Base-by-base conservation (phyloP, 2,797 vertebrate genomes). In the Labeo calbasu region DNA sequence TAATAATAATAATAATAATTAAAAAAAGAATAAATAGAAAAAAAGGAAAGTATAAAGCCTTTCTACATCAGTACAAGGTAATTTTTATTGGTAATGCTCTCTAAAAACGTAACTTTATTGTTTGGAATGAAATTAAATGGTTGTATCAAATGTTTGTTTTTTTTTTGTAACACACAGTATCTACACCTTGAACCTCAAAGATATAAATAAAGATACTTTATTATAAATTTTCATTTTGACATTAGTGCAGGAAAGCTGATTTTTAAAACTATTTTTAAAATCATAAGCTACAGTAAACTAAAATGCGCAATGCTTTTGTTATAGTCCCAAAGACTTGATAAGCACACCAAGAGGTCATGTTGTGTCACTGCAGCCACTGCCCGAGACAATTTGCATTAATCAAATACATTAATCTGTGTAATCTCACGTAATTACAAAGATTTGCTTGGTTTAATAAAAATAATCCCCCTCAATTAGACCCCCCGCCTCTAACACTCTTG, bases 371-470 rank as follows among this genome's bases (percentile, higher is more conserved):
- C 89, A 91, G 88, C 86, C 90, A 89, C 86, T 88, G 87, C 86
- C 72, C 83, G 83, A 90, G 89, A 84, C 82, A 61, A 91, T 90
- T 92, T 90, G 87, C 50, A 90, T 36, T 65, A 36, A 65, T 65
- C 63, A 65, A 36, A 32, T 89, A 88, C 88, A 88, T 93, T 92
- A 95, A 93, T 93, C 94, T 86, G 92, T 92, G 92, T 94, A 94
- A 94, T 95, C 94, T 94, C 92, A 87, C 84, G 87, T 94, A 94
- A 95, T 95, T 94, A 93, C 94, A 92, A 91, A 94, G 93, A 94
- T 95, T 94, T 94, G 91, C 92, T 93, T 88, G 89, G 89, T 91
- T 92, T 93, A 92, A 93, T 93, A 94, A 93, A 94, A 94, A 93
- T 93, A 94, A 94, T 94, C 93, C 88, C 87, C 86, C 89, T 92